Conservation (phyloP, 2,113 vertebrate species). For the Ia io region DNA sequence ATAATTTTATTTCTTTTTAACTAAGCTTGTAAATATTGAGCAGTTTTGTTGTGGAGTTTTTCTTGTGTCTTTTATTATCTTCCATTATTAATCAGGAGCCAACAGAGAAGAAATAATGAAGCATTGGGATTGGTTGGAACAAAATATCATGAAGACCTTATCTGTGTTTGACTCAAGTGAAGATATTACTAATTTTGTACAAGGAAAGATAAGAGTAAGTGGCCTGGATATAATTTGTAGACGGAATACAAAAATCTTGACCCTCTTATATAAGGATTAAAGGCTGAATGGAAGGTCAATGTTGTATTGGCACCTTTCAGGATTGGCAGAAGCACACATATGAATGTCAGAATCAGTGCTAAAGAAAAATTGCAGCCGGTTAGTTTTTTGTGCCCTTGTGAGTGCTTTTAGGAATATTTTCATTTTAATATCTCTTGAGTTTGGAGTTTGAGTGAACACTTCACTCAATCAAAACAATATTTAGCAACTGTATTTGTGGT, state of each 20-base stretch:
- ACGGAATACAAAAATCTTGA: neutral
- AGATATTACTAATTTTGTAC: slow-evolving; percentile 98
- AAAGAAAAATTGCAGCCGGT: slow-evolving; percentile 14
- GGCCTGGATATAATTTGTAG: slow-evolving; percentile 28
- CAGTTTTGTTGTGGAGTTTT: slow-evolving; percentile 51
- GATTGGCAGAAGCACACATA: neutral
- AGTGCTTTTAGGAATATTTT: slow-evolving; percentile 39
- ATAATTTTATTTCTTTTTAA: slow-evolving; percentile 38
- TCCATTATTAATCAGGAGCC: slow-evolving; percentile 84
- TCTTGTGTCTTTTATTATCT: slow-evolving; percentile 47
- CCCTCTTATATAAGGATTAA: neutral
- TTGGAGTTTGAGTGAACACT: slow-evolving; percentile 34
- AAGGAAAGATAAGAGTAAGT: slow-evolving; percentile 97
- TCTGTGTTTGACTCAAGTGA: slow-evolving; percentile 97
- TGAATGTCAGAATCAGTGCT: neutral
- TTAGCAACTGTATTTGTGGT: slow-evolving; percentile 9
- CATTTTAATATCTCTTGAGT: slow-evolving; percentile 34
- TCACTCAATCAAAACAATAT: neutral
- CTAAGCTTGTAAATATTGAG: slow-evolving; percentile 1
- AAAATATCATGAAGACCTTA: slow-evolving; percentile 96
- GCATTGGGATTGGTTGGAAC: slow-evolving; percentile 97
- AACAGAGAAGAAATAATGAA: slow-evolving; percentile 94
- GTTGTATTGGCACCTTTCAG: slow-evolving; percentile 17
- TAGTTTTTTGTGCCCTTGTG: neutral
- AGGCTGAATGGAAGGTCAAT: neutral